These are phyloP conservation scores for Holcopasites calliopsidis DNA, from an alignment of 1,140 invertebrate genomes.

Conservation along the genomic window DNA sequence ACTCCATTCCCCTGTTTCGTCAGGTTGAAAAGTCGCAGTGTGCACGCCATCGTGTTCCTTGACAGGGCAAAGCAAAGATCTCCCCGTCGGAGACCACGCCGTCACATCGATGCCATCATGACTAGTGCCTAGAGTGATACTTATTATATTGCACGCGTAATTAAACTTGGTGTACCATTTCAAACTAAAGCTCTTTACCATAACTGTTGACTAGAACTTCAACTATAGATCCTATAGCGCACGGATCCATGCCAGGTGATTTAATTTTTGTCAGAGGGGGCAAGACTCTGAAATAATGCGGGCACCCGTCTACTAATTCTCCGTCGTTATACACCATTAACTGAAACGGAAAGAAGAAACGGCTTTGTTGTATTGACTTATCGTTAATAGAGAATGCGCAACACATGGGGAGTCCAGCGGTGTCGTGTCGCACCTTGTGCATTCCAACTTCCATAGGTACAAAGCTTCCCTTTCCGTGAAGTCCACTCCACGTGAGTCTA, in stretches of 20 bases:
- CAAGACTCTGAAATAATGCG: slow-evolving; percentile 91
- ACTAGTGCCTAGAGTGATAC: slow-evolving; percentile 86
- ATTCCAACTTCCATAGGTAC: slow-evolving; percentile 94
- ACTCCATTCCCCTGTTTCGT: slow-evolving; percentile 97
- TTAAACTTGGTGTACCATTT: too few species aligned
- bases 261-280: slow-evolving; percentile 91
- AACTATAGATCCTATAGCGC: slow-evolving; percentile 94
- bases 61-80: slow-evolving; percentile 87
- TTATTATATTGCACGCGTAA: too few species aligned
- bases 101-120: slow-evolving; percentile 92
- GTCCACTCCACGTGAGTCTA: slow-evolving; percentile 84
- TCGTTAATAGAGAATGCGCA: slow-evolving; percentile 9
- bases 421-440: slow-evolving; percentile 84
- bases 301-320: slow-evolving; percentile 84
- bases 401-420: background rate
- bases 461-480: slow-evolving; percentile 89
- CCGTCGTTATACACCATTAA: slow-evolving; percentile 84
- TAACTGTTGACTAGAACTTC: slow-evolving; percentile 96
- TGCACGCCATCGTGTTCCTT: slow-evolving; percentile 89
- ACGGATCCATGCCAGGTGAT: slow-evolving; percentile 95
- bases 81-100: slow-evolving; percentile 92
- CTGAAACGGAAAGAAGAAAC: slow-evolving; percentile 73
- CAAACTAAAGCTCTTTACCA: too few species aligned
- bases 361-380: background rate
- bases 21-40: slow-evolving; percentile 96